A percentile compares a stretch with the other conserved stretches of the same genome.
These are phyloP conservation scores for Poecilia gillii DNA, from an alignment of 2,797 vertebrate species.

Conservation along the genomic window DNA sequence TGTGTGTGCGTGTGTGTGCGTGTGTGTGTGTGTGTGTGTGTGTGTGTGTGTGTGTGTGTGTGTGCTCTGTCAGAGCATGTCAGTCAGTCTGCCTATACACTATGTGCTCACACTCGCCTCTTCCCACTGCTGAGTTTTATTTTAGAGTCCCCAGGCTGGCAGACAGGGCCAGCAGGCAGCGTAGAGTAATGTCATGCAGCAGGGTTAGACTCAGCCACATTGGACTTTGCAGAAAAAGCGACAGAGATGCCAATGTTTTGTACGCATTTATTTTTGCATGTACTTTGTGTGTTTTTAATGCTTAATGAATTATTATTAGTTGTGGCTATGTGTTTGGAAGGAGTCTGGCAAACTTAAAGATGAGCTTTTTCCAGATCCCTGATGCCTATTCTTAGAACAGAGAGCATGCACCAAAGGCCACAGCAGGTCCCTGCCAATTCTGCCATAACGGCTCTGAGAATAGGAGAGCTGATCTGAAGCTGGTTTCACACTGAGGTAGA, in stretches of 20 bases:
- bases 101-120: slow-evolving; percentile 62
- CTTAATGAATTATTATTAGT: slow-evolving; percentile 15
- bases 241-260: slow-evolving; percentile 11
- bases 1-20: no score
- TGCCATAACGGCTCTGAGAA: slow-evolving; percentile 61
- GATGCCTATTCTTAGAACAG: slow-evolving; percentile 75
- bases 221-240: slow-evolving; percentile 47
- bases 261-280: slow-evolving; percentile 2
- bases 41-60: slow-evolving; percentile 20
- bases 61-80: slow-evolving; percentile 66
- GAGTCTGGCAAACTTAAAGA: slow-evolving; percentile 40
- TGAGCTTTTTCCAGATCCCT: slow-evolving; percentile 59
- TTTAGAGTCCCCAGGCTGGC: slow-evolving; percentile 74
- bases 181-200: slow-evolving; percentile 76
- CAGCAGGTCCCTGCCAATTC: slow-evolving; percentile 63
- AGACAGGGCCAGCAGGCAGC: slow-evolving; percentile 73
- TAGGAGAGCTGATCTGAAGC: slow-evolving; percentile 64
- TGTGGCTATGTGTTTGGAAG: slow-evolving; percentile 21
- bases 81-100: slow-evolving; percentile 70
- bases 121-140: slow-evolving; percentile 74
- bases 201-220: slow-evolving; percentile 73
- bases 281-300: slow-evolving; percentile 9
- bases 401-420: slow-evolving; percentile 67
- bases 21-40: not conserved
- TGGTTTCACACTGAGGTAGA: slow-evolving; percentile 42